A percentile compares a stretch with the other conserved stretches of the same genome.
Evolutionary conservation across 2,888 invertebrate genomes (phyloP).

Genomic region (Eilema sororculum): DNA sequence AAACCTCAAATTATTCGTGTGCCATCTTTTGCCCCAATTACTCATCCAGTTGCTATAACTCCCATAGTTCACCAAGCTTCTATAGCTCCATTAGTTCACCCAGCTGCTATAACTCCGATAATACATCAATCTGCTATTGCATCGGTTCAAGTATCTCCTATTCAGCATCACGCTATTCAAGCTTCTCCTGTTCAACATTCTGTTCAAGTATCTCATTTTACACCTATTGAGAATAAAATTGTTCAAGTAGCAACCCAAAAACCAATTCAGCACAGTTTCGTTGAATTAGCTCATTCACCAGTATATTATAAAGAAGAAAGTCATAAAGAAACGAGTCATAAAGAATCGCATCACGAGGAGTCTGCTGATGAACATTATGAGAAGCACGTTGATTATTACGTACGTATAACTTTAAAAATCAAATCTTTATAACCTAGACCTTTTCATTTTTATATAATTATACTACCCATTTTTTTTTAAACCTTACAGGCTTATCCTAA

Average conservation of each 20-base stretch:
- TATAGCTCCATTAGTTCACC: conserved; percentile 11
- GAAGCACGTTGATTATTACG: conserved; percentile 66
- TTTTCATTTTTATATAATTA: neutral
- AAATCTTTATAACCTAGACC: neutral
- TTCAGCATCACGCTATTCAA: conserved; percentile 7
- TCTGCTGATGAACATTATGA: conserved; percentile 46
- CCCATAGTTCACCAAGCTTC: conserved; percentile 12
- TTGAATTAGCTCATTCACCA: conserved; percentile 1
- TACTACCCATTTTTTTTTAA: neutral
- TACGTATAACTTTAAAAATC: conserved; percentile 46
- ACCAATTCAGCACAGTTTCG: conserved; percentile 1
- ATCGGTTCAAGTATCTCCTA: neutral
- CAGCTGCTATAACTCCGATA: conserved; percentile 11
- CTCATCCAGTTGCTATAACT: conserved; percentile 11
- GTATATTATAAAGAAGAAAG: neutral
- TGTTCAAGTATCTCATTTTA: neutral
- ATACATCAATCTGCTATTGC: conserved; percentile 6
- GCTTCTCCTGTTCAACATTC: neutral
- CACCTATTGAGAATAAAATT: conserved; percentile 9
- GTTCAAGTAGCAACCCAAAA: neutral
- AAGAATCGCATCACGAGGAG: conserved; percentile 39
- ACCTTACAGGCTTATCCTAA: conserved; percentile 76
- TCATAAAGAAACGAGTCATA: conserved; percentile 6
- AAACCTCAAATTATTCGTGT: conserved; percentile 15
- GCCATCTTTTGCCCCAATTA: conserved; percentile 6